Base-by-base conservation (phyloP, 2,888 invertebrate species). In the Cremastobaeus sp. region DNA sequence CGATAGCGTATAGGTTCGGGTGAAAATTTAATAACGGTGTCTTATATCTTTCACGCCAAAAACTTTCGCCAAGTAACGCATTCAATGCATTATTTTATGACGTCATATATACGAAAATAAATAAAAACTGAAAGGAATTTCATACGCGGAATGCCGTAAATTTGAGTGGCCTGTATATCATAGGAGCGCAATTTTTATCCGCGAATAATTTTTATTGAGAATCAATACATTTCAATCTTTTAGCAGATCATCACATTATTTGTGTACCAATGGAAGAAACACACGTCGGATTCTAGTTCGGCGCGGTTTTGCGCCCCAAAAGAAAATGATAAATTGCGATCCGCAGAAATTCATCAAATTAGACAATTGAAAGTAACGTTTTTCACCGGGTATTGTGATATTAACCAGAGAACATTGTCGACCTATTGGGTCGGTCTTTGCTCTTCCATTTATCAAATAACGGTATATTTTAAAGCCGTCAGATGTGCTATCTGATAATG, bases 361-460 rank as follows among this genome's bases (percentile, higher is more conserved):
- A n/a, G 32, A 34, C 50, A 17, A 17, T 48, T 11, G 8, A 48
- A 15, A 6, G 50, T 32, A 35, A 34, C 20, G 20, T 18, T 50
- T 34, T 41, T 20, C 21, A 21, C 32, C 32, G 34, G 21, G 34
- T 21, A 57, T n/a, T 37, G 41, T 32, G 32, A 39, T 41, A 39
- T 18, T 18, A 9, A 21, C 25, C 34, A 11, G 15, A 15, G 15
- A 34, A 20, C 54, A 28, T 54, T 17, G 43, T n/a, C 41, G 21
- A 32, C 43, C 34, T 54, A 32, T 54, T 20, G 52, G 11, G 35
- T 6, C 2, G 6, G 25, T 3, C 57, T 14, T 57, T 47, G 28
- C 39, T n/a, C 48, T 30, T 52, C 35, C 65, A 54, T 65, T 65
- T 54, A 54, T 65, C 65, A 54, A 54, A 54, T 65, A 43, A 47